Conservation (phyloP, 2,113 vertebrate genomes). For the Arothron firmamentum region DNA sequence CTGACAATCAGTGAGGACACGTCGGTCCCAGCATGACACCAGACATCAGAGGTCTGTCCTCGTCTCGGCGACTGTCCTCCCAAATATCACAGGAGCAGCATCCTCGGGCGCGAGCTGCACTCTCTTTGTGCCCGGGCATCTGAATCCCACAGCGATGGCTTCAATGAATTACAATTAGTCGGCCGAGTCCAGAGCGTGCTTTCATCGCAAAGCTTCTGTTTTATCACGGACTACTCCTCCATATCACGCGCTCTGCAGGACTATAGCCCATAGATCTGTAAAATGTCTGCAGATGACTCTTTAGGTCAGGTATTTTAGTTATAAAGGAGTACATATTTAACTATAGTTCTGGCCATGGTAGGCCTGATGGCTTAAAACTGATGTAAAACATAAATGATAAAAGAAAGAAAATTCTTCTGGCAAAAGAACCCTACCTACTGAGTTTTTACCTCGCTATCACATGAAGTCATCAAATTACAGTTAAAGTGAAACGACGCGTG, state of each 20-base stretch:
- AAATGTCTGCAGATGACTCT: no score
- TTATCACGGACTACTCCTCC: slow-evolving; percentile 3
- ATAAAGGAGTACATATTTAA: no score
- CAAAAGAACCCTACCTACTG: no score
- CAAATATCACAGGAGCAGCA: neutral
- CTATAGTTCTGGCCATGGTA: no score
- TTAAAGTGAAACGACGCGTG: no score
- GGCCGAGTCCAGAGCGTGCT: neutral
- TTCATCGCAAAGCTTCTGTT: slow-evolving; percentile 5
- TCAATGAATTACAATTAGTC: slow-evolving; percentile 19
- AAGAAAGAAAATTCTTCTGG: no score
- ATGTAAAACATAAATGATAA: no score
- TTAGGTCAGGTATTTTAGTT: no score
- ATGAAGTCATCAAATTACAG: no score
- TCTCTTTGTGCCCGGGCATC: slow-evolving; percentile 15
- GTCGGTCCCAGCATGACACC: no score
- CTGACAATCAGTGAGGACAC: slow-evolving; percentile 6
- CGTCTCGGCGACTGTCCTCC: neutral
- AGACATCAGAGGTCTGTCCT: neutral
- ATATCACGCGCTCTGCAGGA: neutral
- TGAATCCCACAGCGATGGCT: slow-evolving; percentile 3
- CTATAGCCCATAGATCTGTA: neutral
- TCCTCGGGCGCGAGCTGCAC: slow-evolving; percentile 11
- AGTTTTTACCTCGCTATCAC: no score
- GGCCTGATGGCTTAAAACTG: no score